Percentiles rank a stretch among this genome's conserved stretches.
These are phyloP conservation scores for Petrolisthes cinctipes DNA, from an alignment of 2,888 invertebrate genomes.

Conservation along the genomic window DNA sequence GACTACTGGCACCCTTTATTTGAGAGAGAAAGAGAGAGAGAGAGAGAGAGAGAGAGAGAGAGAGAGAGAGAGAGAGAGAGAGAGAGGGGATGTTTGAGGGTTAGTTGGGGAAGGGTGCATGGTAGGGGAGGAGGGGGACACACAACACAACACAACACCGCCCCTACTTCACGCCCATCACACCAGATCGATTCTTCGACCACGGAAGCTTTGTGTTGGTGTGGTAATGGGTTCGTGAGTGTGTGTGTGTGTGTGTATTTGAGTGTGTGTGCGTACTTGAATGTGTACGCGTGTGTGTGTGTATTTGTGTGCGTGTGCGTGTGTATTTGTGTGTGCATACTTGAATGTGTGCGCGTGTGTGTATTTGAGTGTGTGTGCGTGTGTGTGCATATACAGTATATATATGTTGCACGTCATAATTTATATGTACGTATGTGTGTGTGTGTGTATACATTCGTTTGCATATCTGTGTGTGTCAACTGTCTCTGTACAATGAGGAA, in stretches of 20 bases:
- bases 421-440: neutral
- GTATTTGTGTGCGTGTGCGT: neutral
- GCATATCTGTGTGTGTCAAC: neutral
- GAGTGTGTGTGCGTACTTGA: no score
- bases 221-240: neutral
- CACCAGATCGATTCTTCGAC: slow-evolving; percentile 35
- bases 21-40: neutral
- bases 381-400: neutral
- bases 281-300: neutral
- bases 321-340: no score
- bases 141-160: slow-evolving; percentile 11
- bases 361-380: no score
- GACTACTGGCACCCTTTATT: neutral
- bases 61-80: neutral
- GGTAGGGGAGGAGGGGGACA: neutral
- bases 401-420: neutral
- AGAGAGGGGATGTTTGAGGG: neutral
- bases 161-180: slow-evolving; percentile 35
- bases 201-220: slow-evolving; percentile 25
- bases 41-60: neutral
- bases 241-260: neutral
- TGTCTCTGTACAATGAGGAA: neutral
- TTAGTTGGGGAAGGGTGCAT: no score
- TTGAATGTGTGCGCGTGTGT: no score
- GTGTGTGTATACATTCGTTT: neutral